Conservation (phyloP, 2,888 invertebrate genomes). For the Caenorhabditis macrosperma region DNA sequence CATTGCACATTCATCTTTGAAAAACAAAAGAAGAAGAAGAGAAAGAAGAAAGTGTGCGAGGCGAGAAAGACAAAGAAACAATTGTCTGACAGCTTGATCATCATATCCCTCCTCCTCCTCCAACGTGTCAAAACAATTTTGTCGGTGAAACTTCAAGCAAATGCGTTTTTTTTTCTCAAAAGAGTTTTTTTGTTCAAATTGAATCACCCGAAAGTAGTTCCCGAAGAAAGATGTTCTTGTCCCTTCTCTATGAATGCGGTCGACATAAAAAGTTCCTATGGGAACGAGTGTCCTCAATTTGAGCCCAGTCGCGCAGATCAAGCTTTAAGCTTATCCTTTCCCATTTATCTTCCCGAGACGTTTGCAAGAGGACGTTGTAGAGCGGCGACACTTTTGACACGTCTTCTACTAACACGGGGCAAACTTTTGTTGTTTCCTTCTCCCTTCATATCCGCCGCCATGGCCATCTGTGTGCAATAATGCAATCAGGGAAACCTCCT, state of each 20-base stretch:
- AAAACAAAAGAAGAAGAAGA: slow-evolving; percentile 29
- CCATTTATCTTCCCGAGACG: slow-evolving; percentile 43
- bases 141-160: slow-evolving; percentile 1
- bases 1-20: slow-evolving; percentile 53
- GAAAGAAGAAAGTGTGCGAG: not conserved
- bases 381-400: slow-evolving; percentile 54
- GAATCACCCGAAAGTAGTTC: no score
- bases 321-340: slow-evolving; percentile 26
- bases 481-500: slow-evolving; percentile 34
- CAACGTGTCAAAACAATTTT: slow-evolving; percentile 47
- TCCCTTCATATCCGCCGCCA: slow-evolving; percentile 9
- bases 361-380: slow-evolving; percentile 37
- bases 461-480: slow-evolving; percentile 50
- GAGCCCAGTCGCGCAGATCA: slow-evolving; percentile 13
- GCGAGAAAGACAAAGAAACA: slow-evolving; percentile 33
- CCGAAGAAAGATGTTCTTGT: no score
- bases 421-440: slow-evolving; percentile 32
- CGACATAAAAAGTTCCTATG: not conserved
- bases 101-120: slow-evolving; percentile 32
- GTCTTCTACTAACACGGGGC: slow-evolving; percentile 27
- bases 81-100: slow-evolving; percentile 45
- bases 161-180: not conserved
- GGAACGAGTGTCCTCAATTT: slow-evolving; percentile 7
- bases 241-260: no score
- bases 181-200: not conserved